These are phyloP conservation scores for Anthopleura xanthogrammica DNA, from an alignment of 92 coral and sea anemone genomes.

Conservation along the genomic window DNA sequence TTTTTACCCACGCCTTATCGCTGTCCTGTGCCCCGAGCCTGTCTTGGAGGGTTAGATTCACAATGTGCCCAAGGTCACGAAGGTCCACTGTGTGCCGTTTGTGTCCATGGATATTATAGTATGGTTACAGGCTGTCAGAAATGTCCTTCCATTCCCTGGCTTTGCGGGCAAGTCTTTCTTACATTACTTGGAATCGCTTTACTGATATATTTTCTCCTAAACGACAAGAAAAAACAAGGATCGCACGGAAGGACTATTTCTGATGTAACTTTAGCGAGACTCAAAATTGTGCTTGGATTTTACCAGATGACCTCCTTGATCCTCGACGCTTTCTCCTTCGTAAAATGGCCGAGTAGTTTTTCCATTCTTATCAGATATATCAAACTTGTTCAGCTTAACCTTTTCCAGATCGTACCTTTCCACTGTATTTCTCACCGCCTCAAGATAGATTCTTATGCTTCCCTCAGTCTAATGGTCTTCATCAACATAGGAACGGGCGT, in stretches of 20 bases:
- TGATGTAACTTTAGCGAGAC: slow-evolving; percentile 47
- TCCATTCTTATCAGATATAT: slow-evolving; percentile 35
- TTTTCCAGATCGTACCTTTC: slow-evolving; percentile 45
- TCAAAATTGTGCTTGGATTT: slow-evolving; percentile 58
- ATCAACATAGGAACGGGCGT: slow-evolving; percentile 21
- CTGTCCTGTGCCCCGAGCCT: slow-evolving; percentile 48
- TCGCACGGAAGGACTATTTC: slow-evolving; percentile 21
- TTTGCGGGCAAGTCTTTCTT: slow-evolving; percentile 34
- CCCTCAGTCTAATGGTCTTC: slow-evolving; percentile 18
- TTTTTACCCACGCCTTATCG: slow-evolving; percentile 33
- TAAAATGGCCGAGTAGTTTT: slow-evolving; percentile 51
- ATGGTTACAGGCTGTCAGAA: slow-evolving; percentile 45
- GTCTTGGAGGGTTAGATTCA: slow-evolving; percentile 66
- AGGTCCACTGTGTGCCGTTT: slow-evolving; percentile 65
- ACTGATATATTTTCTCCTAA: slow-evolving; percentile 26
- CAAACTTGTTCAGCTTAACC: slow-evolving; percentile 56
- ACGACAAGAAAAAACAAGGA: slow-evolving; percentile 19
- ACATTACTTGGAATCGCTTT: slow-evolving; percentile 4
- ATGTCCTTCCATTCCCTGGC: slow-evolving; percentile 50
- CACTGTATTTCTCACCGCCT: slow-evolving; percentile 41
- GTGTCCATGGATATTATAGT: slow-evolving; percentile 37
- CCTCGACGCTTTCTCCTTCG: slow-evolving; percentile 48
- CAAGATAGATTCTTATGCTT: slow-evolving; percentile 36
- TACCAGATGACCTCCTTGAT: slow-evolving; percentile 58
- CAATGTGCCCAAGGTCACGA: slow-evolving; percentile 52